Base-by-base conservation (phyloP, 2,113 vertebrate species). In the Spea multiplicata region DNA sequence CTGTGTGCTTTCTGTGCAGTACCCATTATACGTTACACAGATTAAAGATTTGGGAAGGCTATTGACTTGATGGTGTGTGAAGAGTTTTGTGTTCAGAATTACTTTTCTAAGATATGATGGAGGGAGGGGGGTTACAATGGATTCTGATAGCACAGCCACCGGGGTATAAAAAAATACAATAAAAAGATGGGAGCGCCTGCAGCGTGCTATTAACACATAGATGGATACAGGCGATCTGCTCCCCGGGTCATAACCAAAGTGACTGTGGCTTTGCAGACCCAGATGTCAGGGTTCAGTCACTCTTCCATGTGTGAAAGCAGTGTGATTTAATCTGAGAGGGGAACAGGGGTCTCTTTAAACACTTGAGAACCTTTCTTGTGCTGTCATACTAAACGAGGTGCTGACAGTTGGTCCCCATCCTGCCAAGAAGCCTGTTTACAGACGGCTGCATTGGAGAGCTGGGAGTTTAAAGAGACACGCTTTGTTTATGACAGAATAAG, bases 11-110 rank as follows among this genome's bases (percentile, higher is more conserved):
- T 84, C 86, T 91, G 89, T 89, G 88, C 90, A 84, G 89, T 88
- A 88, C 88, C 78, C 91, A 81, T 88, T 90, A 92, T 95, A 94
- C 91, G 89, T 93, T 87, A 90, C 89, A 90, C 91, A 86, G 82
- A 94, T 95, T 93, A 94, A 94, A 92, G 87, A 90, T 90, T 91
- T 84, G 89, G 91, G 91, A 94, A 94, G 92, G 92, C 86, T 91
- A 83, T 88, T 89, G 85, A 85, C 85, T 88, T 82, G 46, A 83
- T 85, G 83, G 90, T 86, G 86, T 92, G 86, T 70, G 12, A 8
- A 16, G 6, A 50, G 14, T 46, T 10, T 30, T 30, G 30, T 30
- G 30, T 30, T 30, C 30, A 47, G 3, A 44, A 50, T 74, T 74
- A 12, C 50, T 46, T 67, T 55, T 46, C 50, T 75, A 14, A 10